These are phyloP conservation scores for Siniperca obscura DNA, from an alignment of 2,797 vertebrate genomes.

Conservation along the genomic window DNA sequence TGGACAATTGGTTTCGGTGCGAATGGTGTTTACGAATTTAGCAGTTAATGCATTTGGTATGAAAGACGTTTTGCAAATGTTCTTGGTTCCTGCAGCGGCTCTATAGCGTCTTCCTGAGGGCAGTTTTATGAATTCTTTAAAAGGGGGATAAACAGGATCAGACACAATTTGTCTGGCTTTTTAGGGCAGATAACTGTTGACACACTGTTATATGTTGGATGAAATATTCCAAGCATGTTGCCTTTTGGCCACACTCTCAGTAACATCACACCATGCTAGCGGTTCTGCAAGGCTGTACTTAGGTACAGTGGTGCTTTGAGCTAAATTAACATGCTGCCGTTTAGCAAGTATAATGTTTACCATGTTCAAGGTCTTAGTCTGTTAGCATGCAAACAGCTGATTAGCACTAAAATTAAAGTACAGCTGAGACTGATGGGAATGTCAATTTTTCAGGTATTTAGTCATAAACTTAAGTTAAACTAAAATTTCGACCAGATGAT, in stretches of 20 bases:
- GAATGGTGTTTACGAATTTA: too few relatives aligned
- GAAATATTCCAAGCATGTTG: not conserved
- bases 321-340: not conserved
- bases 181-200: not conserved
- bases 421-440: too few relatives aligned
- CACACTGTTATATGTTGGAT: not conserved
- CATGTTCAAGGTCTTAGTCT: not conserved
- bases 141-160: too few relatives aligned
- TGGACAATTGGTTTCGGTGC: too few relatives aligned
- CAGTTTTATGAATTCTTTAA: too few relatives aligned
- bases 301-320: not conserved
- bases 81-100: too few relatives aligned
- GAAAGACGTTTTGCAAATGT: too few relatives aligned
- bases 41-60: too few relatives aligned
- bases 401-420: not conserved
- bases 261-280: slow-evolving; percentile 9
- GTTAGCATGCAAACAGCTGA: too few relatives aligned
- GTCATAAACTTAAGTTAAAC: not conserved
- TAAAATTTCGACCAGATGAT: not conserved
- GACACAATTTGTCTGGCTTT: too few relatives aligned
- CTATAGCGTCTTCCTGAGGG: too few relatives aligned
- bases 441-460: not conserved
- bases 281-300: too few relatives aligned
- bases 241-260: not conserved
- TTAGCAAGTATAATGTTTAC: not conserved